phyloP scores from a whole-genome alignment of 2,113 vertebrate genomes.

The Aplodontia rufa region DNA sequence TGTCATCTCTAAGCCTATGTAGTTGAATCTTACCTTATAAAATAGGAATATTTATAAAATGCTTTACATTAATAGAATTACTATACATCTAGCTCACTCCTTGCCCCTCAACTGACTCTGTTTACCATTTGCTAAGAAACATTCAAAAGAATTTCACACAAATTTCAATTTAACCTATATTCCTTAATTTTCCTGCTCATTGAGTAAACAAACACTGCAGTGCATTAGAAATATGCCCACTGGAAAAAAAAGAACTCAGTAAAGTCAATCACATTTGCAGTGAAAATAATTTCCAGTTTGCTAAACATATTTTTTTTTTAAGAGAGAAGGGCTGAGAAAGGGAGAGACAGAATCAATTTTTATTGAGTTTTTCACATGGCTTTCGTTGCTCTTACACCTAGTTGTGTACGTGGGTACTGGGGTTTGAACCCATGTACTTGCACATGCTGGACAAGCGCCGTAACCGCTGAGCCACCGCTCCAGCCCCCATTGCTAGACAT shows the following conservation, averaged over 20 bases:
- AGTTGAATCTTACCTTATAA: neutral
- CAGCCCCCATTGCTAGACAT: neutral
- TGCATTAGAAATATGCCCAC: neutral
- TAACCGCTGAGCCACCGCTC: no score
- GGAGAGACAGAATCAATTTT: no score
- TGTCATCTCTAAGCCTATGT: neutral
- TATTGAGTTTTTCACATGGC: no score
- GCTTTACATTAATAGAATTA: neutral
- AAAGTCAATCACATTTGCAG: constrained; percentile 1
- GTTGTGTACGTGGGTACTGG: no score
- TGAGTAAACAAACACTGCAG: neutral
- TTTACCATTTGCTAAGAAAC: neutral
- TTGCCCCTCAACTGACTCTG: neutral
- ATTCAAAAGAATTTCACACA: neutral
- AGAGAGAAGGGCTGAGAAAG: no score
- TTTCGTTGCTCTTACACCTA: no score
- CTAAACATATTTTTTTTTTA: no score
- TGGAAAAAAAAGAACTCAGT: neutral
- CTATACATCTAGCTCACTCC: neutral
- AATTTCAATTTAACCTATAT: neutral
- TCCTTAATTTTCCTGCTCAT: constrained; percentile 7
- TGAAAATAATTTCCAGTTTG: constrained; percentile 4
- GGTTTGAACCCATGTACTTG: no score
- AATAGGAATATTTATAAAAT: neutral
- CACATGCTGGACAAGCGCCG: no score